A percentile compares a stretch with the other conserved stretches of the same genome.
phyloP scores from a whole-genome alignment of 2,888 invertebrate species.

The Acanthopleura granulata region DNA sequence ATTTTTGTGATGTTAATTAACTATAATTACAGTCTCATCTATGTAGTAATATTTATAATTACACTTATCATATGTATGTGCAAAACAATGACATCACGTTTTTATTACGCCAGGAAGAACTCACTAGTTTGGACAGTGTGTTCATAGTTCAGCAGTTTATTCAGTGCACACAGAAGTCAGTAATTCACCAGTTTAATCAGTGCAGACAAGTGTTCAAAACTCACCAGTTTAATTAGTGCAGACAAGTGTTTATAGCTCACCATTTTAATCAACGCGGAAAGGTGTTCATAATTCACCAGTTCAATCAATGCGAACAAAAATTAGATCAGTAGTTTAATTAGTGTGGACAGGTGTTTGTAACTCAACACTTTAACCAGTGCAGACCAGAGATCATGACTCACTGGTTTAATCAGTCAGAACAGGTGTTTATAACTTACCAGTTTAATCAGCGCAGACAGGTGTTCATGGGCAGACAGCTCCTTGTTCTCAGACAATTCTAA shows the following conservation, averaged over 20 bases:
- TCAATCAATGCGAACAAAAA: conserved; percentile 60
- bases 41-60: no score
- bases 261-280: conserved; percentile 60
- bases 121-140: no score
- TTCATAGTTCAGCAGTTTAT: no score
- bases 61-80: no score
- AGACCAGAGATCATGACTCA: conserved; percentile 55
- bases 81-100: no score
- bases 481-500: conserved; percentile 61
- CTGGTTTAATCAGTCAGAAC: conserved; percentile 60
- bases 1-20: no score
- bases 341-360: conserved; percentile 57
- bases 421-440: conserved; percentile 60
- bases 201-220: conserved; percentile 55
- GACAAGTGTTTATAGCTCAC: conserved; percentile 59
- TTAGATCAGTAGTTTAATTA: conserved; percentile 61
- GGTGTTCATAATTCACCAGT: conserved; percentile 59
- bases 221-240: conserved; percentile 60
- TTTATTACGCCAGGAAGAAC: not conserved
- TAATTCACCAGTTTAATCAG: conserved; percentile 62
- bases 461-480: conserved; percentile 58
- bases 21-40: no score
- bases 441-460: conserved; percentile 60
- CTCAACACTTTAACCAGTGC: conserved; percentile 60
- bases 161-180: conserved; percentile 56